Evolutionary conservation across 2,113 vertebrate genomes (phyloP), one percentile per base, ranked within the genome.

Genomic region (Carlito syrichta): DNA sequence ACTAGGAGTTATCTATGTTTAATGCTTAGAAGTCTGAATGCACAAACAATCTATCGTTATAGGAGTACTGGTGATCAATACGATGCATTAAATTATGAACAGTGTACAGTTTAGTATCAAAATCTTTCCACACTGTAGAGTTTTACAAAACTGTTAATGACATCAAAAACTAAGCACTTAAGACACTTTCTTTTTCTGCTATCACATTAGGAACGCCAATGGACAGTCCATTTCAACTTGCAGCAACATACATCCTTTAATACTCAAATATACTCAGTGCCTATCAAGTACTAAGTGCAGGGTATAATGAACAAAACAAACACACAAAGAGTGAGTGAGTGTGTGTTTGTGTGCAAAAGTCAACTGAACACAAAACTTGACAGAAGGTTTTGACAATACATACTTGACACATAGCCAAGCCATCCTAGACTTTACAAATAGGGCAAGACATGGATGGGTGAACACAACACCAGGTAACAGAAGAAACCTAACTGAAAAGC

Each of bases 81-180:
- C 99, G 98, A 98, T 98, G 98, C 98, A 98, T 99, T 98, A 99
- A 99, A 99, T 98, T 99, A 99, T 99, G 98, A 99, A 99, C 99
- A 99, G 98, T 98, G 98, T 98, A 99, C 99, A 98, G 98, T 99
- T 99, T 99, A 99, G 99, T 99, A 99, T 99, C 98, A 99, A 99
- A 99, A 99, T 98, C 98, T 99, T 99, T 99, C 99, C 99, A 99
- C 98, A 99, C 98, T 98, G 99, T 99, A 98, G 98, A 99, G 97
- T 98, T 98, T 99, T 99, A 99, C 98, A 98, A 99, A 99, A 99
- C 98, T 98, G 98, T 99, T 99, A 99, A 99, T 99, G 98, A 99
- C 98, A 99, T 98, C 98, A 99, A 99, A 99, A 99, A 99, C 99
- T 98, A 98, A 99, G 98, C 98, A 99, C 98, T 99, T 98, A 98